Percentiles rank a stretch among this genome's conserved stretches.
Conservation (phyloP, 2,113 vertebrate genomes). For the Dascyllus trimaculatus region DNA sequence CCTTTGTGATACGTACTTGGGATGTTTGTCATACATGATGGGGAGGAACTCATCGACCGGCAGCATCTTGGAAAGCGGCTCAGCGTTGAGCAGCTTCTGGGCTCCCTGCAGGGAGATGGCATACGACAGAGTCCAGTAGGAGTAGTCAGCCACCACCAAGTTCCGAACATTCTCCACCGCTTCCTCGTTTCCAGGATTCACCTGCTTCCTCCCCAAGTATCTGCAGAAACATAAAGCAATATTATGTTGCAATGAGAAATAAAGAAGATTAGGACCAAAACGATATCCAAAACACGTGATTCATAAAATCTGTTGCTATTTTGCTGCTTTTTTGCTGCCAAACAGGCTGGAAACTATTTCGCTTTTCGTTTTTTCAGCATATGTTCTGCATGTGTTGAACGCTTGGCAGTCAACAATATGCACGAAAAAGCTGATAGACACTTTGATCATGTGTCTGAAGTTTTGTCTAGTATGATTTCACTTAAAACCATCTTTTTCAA, state of each 20-base stretch:
- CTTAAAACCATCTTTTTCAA: constrained; percentile 9
- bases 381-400: constrained; percentile 36
- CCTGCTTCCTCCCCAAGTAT: constrained; percentile 96
- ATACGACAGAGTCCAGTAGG: constrained; percentile 96
- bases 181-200: constrained; percentile 88
- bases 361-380: constrained; percentile 11
- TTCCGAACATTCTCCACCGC: constrained; percentile 86
- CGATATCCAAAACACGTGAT: background rate
- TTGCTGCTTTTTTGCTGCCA: background rate
- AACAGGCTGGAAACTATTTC: background rate
- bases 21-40: constrained; percentile 97
- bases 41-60: constrained; percentile 97
- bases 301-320: background rate
- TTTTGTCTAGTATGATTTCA: constrained; percentile 1
- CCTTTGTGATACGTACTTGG: constrained; percentile 87
- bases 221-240: constrained; percentile 73
- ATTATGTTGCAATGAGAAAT: background rate
- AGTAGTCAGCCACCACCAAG: constrained; percentile 91
- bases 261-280: background rate
- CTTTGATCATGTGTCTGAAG: background rate
- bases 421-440: background rate
- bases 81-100: constrained; percentile 90
- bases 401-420: background rate
- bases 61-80: constrained; percentile 94
- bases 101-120: constrained; percentile 91